Evolutionary conservation across 2,888 invertebrate species (phyloP), one percentile per base, ranked within the genome.

Genomic region (Apantesis nais): DNA sequence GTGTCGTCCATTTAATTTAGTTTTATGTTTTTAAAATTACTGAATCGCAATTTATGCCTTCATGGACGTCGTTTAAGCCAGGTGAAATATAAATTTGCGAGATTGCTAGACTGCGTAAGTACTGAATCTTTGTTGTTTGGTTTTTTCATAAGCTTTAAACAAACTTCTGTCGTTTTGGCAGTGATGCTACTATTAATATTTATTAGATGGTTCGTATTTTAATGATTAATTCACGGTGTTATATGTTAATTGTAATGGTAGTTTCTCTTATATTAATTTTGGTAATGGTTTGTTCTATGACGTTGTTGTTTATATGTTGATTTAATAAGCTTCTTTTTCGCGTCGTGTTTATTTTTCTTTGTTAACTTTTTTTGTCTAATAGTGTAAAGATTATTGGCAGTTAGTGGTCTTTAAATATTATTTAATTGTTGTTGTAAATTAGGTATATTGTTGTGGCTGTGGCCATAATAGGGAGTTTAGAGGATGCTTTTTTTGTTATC

Each of bases 111-210:
- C 86, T 88, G 87, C 89, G 91, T 90, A 91, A 92, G 93, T 92
- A 85, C 81, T 86, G 79, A 86, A 92, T 92, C 94, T 94, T 94
- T 94, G 93, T 94, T 94, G 91, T 87, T 84, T 14, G 81, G 77
- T 83, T 84, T 83, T 79, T 89, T 89, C 83, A 85, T 88, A 89
- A 88, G 90, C 88, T 89, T 87, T 91, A 90, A 89, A 88, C 81
- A 88, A 58, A 84, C 78, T 86, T 85, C 86, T 85, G 88, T 81
- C 79, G 78, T 83, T 83, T 86, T 78, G 76, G 83, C 84, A 81
- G 73, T 80, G 55, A 8, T 55, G 66, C 58, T 58, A 16, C 29
- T 66, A 58, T 58, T 52, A 48, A 55, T 34, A 48, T 70, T 58
- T 29, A 34, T 58, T 31, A 4, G 34, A 9, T 52, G 31, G 22